Conservation (phyloP, 2,113 vertebrate genomes). For the Cinclus cinclus region DNA sequence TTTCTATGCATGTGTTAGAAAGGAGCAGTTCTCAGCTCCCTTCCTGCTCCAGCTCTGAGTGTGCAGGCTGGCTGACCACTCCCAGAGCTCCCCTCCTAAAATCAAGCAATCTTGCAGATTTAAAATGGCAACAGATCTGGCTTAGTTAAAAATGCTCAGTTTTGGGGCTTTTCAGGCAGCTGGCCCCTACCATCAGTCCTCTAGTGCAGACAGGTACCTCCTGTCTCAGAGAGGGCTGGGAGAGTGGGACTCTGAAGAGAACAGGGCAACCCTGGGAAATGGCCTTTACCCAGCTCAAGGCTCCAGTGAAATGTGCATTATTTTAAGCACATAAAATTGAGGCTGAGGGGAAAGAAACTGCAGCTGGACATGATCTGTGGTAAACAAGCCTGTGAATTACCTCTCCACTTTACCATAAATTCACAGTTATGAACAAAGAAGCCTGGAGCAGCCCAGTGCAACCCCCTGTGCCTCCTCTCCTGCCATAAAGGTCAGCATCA, state of each 20-base stretch:
- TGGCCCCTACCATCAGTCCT: background rate
- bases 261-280: background rate
- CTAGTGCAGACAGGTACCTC: background rate
- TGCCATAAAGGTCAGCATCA: accelerated
- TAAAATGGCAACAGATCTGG: background rate
- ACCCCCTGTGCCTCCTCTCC: background rate
- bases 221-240: background rate
- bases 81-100: background rate
- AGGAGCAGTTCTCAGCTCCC: background rate
- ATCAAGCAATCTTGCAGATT: background rate
- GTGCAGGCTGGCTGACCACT: background rate
- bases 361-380: background rate
- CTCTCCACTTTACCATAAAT: background rate
- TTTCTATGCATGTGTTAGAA: accelerated
- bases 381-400: background rate
- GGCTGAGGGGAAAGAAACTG: background rate
- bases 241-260: background rate
- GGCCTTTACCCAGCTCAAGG: background rate
- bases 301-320: accelerated
- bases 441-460: background rate
- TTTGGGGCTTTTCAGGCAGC: background rate
- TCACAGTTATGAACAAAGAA: background rate
- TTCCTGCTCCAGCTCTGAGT: background rate
- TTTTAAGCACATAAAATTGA: background rate
- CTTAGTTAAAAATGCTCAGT: background rate